Conservation (phyloP, 2,113 vertebrate genomes). For the Ahaetulla prasina region DNA sequence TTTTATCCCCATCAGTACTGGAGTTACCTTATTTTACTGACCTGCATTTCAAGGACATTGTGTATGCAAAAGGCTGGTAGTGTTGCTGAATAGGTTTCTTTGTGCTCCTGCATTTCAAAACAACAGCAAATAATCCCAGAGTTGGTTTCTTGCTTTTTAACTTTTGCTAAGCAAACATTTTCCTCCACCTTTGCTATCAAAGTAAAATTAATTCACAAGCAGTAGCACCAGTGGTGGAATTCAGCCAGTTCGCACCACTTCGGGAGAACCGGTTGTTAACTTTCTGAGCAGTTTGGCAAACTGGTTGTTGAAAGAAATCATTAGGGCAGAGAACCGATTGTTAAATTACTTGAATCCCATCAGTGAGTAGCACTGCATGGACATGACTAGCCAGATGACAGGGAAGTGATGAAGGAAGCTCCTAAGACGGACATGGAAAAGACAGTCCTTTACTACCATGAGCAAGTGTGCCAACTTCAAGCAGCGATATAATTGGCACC, state of each 20-base stretch:
- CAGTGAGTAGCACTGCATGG: background rate
- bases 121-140: background rate
- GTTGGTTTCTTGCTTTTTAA: background rate
- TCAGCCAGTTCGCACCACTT: no score
- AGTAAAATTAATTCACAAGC: background rate
- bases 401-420: accelerated
- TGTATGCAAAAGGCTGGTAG: background rate
- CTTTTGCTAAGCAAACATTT: background rate
- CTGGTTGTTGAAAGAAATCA: no score
- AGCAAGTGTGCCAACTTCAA: constrained; percentile 18
- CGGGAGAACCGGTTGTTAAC: no score
- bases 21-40: background rate
- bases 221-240: no score
- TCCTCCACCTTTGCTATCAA: background rate
- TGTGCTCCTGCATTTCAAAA: background rate
- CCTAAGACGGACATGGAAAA: background rate
- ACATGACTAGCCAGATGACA: background rate
- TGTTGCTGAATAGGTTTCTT: background rate
- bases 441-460: accelerated
- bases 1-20: background rate
- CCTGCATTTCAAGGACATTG: background rate
- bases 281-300: no score
- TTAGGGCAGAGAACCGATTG: no score
- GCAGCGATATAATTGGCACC: background rate
- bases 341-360: no score